Percentiles rank a stretch among this genome's conserved stretches.
Evolutionary conservation across 2,113 vertebrate species (phyloP).

Genomic region (Axis porcinus): DNA sequence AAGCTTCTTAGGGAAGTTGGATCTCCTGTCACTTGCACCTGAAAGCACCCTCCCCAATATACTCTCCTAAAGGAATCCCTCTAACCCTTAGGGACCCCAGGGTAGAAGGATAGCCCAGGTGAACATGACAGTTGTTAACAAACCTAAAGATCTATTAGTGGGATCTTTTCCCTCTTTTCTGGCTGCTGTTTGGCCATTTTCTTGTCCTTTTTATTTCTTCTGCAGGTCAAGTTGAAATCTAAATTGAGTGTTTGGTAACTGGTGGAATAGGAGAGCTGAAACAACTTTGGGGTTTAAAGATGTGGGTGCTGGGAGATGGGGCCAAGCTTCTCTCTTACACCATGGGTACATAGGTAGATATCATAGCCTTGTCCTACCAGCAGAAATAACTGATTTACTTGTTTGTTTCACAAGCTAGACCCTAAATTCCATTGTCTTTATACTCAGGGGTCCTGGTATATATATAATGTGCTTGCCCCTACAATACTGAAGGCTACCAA

Average conservation of each 20-base stretch:
- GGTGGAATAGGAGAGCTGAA: not conserved
- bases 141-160: not conserved
- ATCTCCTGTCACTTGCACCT: not conserved
- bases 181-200: not conserved
- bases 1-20: not conserved
- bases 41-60: not conserved
- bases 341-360: not conserved
- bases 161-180: not conserved
- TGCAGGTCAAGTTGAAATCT: not conserved
- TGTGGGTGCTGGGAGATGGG: not conserved
- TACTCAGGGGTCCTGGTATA: too few relatives aligned
- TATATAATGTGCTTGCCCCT: not conserved
- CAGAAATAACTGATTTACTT: not conserved
- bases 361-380: not conserved
- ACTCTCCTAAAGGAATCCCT: not conserved
- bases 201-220: not conserved
- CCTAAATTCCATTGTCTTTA: not conserved
- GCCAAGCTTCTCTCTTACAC: not conserved
- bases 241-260: not conserved
- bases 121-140: too few relatives aligned
- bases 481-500: not conserved
- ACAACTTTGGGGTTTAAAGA: not conserved
- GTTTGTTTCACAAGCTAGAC: not conserved
- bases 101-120: not conserved
- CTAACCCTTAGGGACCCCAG: too few relatives aligned